phyloP scores from a whole-genome alignment of 2,113 vertebrate species.

The Haliaeetus leucogaster region DNA sequence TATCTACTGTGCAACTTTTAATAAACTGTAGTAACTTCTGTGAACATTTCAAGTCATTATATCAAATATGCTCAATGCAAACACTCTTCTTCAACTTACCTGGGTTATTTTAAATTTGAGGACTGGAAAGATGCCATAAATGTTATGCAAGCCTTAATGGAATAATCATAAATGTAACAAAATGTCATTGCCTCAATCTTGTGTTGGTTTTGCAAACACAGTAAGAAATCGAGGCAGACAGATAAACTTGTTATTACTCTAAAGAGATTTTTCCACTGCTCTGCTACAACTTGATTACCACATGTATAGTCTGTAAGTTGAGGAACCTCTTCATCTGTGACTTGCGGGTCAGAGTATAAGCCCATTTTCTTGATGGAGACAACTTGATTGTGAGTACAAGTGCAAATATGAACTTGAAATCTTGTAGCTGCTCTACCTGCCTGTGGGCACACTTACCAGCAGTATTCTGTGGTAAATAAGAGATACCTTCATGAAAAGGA shows the following conservation, averaged over 20 bases:
- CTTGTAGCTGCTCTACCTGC: neutral
- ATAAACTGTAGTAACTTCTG: neutral
- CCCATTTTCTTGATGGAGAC: neutral
- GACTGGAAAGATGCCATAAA: neutral
- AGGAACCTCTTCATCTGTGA: neutral
- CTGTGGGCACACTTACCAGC: neutral
- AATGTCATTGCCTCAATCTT: neutral
- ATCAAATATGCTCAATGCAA: neutral
- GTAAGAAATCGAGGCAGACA: neutral
- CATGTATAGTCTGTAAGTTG: neutral
- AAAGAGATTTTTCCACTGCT: neutral
- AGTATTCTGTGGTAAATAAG: neutral
- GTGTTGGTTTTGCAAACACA: neutral
- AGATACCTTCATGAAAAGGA: neutral
- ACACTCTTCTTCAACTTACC: neutral
- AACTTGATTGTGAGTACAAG: neutral
- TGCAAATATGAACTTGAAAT: neutral
- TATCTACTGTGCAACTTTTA: neutral
- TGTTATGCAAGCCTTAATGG: neutral
- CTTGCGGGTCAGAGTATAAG: neutral
- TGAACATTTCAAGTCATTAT: neutral
- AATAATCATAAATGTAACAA: neutral
- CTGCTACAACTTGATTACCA: neutral
- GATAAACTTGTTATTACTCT: neutral
- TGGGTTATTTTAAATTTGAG: neutral